Conservation (phyloP, 2,113 vertebrate genomes). For the Paracanthobrama guichenoti region DNA sequence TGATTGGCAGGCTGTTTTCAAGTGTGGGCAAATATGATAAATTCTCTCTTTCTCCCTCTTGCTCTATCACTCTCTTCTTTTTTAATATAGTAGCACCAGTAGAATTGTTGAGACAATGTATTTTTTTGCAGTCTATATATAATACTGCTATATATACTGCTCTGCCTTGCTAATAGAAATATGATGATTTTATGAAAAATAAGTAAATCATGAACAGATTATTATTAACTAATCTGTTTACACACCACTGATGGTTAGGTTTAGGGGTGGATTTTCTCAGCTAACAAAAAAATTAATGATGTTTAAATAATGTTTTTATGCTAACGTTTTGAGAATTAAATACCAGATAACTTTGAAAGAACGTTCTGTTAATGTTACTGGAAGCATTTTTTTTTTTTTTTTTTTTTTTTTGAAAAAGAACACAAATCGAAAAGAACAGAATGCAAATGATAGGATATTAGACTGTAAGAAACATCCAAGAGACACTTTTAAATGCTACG, state of each 20-base stretch:
- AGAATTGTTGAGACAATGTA: conserved; percentile 2
- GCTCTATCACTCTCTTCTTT: conserved; percentile 22
- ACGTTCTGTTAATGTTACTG: too few species aligned
- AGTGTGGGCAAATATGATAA: conserved; percentile 46
- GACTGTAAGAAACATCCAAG: not conserved
- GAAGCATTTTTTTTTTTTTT: too few species aligned
- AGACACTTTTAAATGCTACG: not conserved
- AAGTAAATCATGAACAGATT: not conserved
- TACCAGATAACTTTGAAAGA: too few species aligned
- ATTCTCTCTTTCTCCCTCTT: conserved; percentile 22
- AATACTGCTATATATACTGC: not conserved
- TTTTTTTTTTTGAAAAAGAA: too few species aligned
- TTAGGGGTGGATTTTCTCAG: too few species aligned
- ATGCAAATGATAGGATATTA: not conserved
- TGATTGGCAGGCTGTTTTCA: conserved; percentile 56
- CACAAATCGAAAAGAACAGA: not conserved
- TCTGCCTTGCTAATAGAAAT: conserved; percentile 4
- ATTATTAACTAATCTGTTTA: not conserved
- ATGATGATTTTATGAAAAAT: not conserved
- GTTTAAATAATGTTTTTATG: too few species aligned
- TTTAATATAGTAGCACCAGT: conserved; percentile 21
- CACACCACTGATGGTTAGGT: too few species aligned
- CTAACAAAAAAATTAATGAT: too few species aligned
- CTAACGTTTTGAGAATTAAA: too few species aligned
- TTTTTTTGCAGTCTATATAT: conserved; percentile 1